phyloP scores from a whole-genome alignment of 2,113 vertebrate species.

The Thomomys bottae region DNA sequence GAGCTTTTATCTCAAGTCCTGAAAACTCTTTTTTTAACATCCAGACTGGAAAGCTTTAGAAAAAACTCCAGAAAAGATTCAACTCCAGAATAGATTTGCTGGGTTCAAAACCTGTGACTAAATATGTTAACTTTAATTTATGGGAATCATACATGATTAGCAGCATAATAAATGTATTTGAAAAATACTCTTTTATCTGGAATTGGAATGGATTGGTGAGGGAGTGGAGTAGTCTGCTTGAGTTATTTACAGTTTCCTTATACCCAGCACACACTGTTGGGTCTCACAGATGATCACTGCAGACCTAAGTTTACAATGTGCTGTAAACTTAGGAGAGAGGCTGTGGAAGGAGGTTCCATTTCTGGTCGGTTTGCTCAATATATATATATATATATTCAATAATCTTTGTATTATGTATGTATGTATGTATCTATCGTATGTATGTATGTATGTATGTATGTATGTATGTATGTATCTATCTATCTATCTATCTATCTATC shows the following conservation, averaged over 20 bases:
- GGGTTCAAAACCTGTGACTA: constrained; percentile 26
- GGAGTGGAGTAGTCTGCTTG: background rate
- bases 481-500: too few species aligned
- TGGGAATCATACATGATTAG: constrained; percentile 2
- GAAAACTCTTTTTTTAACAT: constrained; percentile 7
- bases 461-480: too few species aligned
- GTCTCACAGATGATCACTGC: background rate
- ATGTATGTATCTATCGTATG: too few species aligned
- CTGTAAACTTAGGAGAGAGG: background rate
- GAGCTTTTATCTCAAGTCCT: background rate
- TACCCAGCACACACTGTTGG: background rate
- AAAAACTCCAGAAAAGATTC: background rate
- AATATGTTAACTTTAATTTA: constrained; percentile 28
- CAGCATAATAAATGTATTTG: background rate
- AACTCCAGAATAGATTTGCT: background rate
- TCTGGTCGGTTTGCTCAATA: background rate
- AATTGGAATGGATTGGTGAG: background rate
- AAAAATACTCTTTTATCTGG: constrained; percentile 3
- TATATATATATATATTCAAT: background rate
- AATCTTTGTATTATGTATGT: too few species aligned
- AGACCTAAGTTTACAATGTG: too few species aligned
- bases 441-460: too few species aligned
- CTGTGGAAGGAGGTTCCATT: background rate
- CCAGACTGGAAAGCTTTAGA: constrained; percentile 17
- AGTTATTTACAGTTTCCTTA: background rate